phyloP scores from a whole-genome alignment of 2,113 vertebrate species.

The Ardeotis arabs region DNA sequence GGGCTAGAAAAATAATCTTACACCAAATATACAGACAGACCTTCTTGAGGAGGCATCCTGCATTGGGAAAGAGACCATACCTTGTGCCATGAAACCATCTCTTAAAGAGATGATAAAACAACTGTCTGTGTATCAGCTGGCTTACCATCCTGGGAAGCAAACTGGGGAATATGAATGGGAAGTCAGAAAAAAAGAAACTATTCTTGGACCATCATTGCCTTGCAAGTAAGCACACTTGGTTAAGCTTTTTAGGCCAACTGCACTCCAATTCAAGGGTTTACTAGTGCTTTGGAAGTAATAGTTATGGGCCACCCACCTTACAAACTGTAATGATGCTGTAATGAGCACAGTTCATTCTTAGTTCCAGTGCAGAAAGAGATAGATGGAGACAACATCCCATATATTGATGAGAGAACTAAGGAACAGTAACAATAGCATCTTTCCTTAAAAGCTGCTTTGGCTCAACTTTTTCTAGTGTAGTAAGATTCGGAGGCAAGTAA shows the following conservation, averaged over 20 bases:
- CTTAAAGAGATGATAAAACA: neutral
- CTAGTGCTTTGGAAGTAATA: neutral
- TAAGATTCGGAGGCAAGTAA: neutral
- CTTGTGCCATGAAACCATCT: neutral
- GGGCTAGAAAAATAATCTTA: neutral
- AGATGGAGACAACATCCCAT: neutral
- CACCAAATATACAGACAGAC: neutral
- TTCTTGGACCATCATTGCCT: neutral
- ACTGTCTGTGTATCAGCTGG: neutral
- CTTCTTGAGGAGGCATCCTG: neutral
- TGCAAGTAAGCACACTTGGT: neutral
- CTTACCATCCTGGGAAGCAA: neutral
- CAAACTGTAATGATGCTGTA: neutral
- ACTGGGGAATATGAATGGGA: neutral
- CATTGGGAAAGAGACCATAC: neutral
- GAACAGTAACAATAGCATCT: neutral
- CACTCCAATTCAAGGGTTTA: neutral
- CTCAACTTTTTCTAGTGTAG: neutral
- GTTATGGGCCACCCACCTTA: neutral
- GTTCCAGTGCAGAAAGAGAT: neutral
- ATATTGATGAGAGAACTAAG: neutral
- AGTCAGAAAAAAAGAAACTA: neutral
- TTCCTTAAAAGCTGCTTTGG: neutral
- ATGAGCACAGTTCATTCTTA: neutral
- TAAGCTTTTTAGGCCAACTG: neutral